Evolutionary conservation across 1,140 invertebrate genomes (phyloP), one percentile per base, ranked within the genome.

Genomic region (Monochamus saltuarius): DNA sequence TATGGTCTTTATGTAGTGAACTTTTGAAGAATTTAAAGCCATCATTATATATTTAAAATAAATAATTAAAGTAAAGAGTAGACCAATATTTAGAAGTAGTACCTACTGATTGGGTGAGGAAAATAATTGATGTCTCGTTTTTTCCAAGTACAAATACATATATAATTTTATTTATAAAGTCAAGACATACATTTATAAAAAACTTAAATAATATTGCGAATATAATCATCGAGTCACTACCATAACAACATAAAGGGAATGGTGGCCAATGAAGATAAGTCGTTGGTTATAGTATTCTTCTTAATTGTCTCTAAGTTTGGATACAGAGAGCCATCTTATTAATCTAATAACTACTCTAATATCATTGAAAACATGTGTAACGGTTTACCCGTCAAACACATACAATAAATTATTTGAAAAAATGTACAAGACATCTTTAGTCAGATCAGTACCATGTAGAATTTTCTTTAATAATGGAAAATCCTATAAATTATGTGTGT

Each of bases 201-300:
- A 68, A 66, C 72, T 72, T 72, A 73, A 64, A 66, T 73, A 73
- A 73, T 73, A 73, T 73, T 73, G 72, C 72, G 67, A 69, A 72
- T 68, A 69, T 68, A 67, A 65, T 69, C 62, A 69, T 68, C 68
- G 62, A 61, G 46, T 64, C 59, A 63, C 56, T 63, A 66, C 58
- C 52, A 59, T 61, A 59, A 61, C 58, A 61, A 51, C 29, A 16
- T 16, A 36, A 34, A 17, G 22, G 16, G 9, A 56, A 61, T 51
- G 54, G 62, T 66, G 64, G 51, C 60, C 54, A 58, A 62, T 55
- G 51, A 40, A 52, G 54, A 64, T 47, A 59, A 63, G 43, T 61
- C 51, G 10, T 60, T 56, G 46, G 19, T 40, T 63, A 69, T 42
- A 64, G 40, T 56, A 65, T 58, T 56, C 56, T 59, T 59, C 61